Base-by-base conservation (phyloP, 1,140 invertebrate genomes). In the Drosophila sucinea region DNA sequence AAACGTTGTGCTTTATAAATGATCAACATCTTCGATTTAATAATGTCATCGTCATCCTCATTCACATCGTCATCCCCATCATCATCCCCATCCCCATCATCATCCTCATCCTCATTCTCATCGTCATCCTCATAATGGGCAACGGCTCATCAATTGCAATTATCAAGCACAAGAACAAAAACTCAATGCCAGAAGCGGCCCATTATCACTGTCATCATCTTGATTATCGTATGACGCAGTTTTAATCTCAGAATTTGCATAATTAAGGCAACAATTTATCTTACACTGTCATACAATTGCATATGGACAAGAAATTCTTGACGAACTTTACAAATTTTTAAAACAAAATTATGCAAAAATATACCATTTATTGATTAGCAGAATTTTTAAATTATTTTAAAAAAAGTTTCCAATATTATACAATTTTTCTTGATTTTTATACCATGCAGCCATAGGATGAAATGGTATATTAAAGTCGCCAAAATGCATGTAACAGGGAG, bases 21-120 rank as follows among this genome's bases (percentile, higher is more conserved):
- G 75, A 86, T 83, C 75, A 83, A 73, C 75, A 83, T 81, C 74
- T 87, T 77, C 79, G 75, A 83, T 77, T 86, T 86, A 83, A 85
- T 81, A 81, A 87, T 76, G 75, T 38, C 76, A 82, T 73, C 67
- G 76, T 79, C 83, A 81, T 70, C 56, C 44, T 70, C 54, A 62
- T 58, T 17, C 10, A 4, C 44, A 51, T 51, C 2, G n/a, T 54
- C 72, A 82, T 70, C 63, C 71, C 73, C 83, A 79, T 67, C 51
- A 47, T 67, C 61, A 62, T 58, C 35, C 1, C 7, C 35, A 38
- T 38, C 10, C 2, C 47, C 75, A 79, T 72, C 66, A 71, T 79
- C 82, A 81, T 69, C 55, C 51, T 70, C 60, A 61, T 55, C 29
- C 4, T 41, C 40, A 41, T 41, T 3, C 11, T 51, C 68, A 81